Percentiles rank a stretch among this genome's conserved stretches.
phyloP scores from a whole-genome alignment of 2,888 invertebrate species.

The Heliconius charithonia region DNA sequence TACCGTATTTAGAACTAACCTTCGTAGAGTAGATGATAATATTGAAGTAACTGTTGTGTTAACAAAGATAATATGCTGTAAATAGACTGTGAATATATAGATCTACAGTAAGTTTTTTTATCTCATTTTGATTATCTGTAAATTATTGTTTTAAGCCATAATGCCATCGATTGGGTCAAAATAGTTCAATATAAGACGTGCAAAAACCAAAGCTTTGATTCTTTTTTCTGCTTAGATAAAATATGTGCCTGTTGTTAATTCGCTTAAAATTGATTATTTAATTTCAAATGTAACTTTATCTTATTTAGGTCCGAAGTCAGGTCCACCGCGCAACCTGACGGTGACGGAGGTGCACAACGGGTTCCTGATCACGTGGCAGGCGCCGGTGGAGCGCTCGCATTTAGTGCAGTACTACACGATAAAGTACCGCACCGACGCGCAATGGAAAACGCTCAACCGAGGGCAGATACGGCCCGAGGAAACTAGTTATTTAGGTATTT shows the following conservation, averaged over 20 bases:
- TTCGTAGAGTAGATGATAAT: not conserved
- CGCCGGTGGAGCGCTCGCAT: constrained; percentile 90
- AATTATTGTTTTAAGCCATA: not conserved
- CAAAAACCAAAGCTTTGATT: too few species aligned
- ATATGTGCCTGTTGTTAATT: not conserved
- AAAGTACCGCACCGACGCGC: constrained; percentile 94
- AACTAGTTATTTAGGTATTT: constrained; percentile 91
- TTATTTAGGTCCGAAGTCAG: constrained; percentile 92
- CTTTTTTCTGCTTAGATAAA: too few species aligned
- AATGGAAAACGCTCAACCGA: constrained; percentile 94
- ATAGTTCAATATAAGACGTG: not conserved
- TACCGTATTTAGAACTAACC: constrained; percentile 28
- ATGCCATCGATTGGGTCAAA: not conserved
- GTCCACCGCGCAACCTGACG: constrained; percentile 94
- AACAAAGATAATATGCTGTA: too few species aligned
- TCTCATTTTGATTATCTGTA: not conserved
- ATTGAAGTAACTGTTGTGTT: not conserved
- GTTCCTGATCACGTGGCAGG: constrained; percentile 95
- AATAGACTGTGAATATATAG: not conserved
- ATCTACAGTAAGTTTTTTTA: not conserved
- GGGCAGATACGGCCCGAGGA: constrained; percentile 95
- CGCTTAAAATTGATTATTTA: not conserved
- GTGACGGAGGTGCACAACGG: constrained; percentile 95
- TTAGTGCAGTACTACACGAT: constrained; percentile 95
- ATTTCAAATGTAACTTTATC: not conserved